phyloP scores from a whole-genome alignment of 2,888 invertebrate genomes.

The Idaea aversata region DNA sequence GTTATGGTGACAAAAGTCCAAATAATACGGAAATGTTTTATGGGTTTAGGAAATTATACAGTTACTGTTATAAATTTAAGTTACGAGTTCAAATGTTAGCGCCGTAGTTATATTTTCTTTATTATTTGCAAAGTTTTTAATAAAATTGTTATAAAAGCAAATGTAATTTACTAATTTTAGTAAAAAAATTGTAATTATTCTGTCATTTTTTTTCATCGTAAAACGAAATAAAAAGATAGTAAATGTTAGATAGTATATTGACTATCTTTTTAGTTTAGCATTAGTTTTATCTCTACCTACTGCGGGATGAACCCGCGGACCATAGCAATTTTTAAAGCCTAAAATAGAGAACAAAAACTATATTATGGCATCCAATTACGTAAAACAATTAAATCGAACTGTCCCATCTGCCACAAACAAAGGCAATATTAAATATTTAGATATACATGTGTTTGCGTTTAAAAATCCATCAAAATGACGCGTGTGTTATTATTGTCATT shows the following conservation, averaged over 20 bases:
- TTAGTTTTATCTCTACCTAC: no score
- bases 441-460: conserved; percentile 50
- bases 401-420: conserved; percentile 22
- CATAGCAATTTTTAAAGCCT: no score
- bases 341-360: no score
- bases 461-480: conserved; percentile 48
- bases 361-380: no score
- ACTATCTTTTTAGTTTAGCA: no score
- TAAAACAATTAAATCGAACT: background rate
- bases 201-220: no score
- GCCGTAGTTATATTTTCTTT: background rate
- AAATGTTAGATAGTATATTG: no score
- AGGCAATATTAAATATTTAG: conserved; percentile 40
- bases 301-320: no score
- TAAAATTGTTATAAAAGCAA: no score
- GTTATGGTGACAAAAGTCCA: conserved; percentile 17
- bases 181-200: no score
- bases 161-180: no score
- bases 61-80: background rate
- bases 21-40: conserved; percentile 6
- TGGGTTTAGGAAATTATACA: background rate
- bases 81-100: conserved; percentile 13
- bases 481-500: conserved; percentile 40
- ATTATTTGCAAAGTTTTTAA: background rate
- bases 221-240: no score